A percentile compares a stretch with the other conserved stretches of the same genome.
These are phyloP conservation scores for Pelochelys cantorii DNA, from an alignment of 2,797 vertebrate genomes.

Conservation along the genomic window DNA sequence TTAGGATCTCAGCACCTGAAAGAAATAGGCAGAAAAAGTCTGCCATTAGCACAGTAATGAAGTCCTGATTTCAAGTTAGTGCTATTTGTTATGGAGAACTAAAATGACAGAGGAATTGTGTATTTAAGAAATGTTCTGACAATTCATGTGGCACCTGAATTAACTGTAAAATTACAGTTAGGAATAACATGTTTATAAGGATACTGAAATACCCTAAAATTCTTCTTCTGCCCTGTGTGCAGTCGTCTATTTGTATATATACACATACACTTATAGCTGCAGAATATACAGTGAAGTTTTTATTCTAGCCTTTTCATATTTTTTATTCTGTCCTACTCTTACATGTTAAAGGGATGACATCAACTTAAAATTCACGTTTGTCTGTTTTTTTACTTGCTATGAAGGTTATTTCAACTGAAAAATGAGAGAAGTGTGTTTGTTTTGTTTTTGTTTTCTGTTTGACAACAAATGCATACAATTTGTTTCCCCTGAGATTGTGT, in stretches of 20 bases:
- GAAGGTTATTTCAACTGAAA: background rate
- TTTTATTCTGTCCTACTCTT: background rate
- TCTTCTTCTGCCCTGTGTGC: background rate
- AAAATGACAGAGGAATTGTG: background rate
- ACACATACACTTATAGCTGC: background rate
- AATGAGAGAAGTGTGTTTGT: background rate
- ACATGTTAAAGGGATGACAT: background rate
- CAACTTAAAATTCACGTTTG: background rate
- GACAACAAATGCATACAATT: background rate
- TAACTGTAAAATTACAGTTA: background rate
- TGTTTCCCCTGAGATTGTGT: background rate
- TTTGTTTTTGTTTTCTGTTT: background rate
- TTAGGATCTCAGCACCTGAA: background rate
- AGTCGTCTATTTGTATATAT: rapidly evolving
- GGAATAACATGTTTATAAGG: background rate
- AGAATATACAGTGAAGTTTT: background rate
- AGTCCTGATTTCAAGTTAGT: background rate
- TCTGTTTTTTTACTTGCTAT: background rate
- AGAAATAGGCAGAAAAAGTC: background rate
- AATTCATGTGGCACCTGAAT: constrained; percentile 11
- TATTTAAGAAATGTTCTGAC: background rate
- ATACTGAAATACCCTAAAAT: background rate
- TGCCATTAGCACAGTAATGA: background rate
- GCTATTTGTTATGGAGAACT: background rate
- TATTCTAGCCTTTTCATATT: background rate